Conservation (phyloP, 2,888 invertebrate species). For the Nomada lathburiana region DNA sequence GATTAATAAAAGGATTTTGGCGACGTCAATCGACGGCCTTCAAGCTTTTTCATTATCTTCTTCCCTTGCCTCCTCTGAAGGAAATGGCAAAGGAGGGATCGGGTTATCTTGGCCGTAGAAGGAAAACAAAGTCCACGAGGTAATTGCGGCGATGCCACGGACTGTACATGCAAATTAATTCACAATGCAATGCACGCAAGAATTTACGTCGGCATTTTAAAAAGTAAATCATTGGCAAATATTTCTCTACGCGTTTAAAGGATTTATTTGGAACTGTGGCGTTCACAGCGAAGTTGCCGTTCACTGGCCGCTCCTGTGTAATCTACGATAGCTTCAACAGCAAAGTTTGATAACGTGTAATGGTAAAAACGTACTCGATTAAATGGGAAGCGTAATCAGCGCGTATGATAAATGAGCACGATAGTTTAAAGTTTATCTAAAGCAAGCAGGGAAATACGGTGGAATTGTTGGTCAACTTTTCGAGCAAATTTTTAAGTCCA, state of each 20-base stretch:
- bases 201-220: slow-evolving; percentile 10
- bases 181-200: background rate
- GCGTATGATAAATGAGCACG: background rate
- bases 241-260: background rate
- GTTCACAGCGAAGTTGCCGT: background rate
- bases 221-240: background rate
- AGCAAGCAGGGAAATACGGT: no score
- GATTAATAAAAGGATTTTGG: background rate
- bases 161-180: slow-evolving; percentile 18
- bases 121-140: background rate
- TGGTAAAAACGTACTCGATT: background rate
- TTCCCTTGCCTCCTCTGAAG: background rate
- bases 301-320: background rate
- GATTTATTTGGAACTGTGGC: no score
- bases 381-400: no score
- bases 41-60: background rate
- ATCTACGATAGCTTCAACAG: background rate
- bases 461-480: no score
- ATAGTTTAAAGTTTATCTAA: background rate
- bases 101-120: background rate
- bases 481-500: no score
- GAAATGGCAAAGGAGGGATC: background rate
- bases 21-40: no score
- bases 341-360: background rate
- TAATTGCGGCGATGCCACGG: background rate